Base-by-base conservation (phyloP, 1,140 invertebrate species). In the Pristionchus pacificus region DNA sequence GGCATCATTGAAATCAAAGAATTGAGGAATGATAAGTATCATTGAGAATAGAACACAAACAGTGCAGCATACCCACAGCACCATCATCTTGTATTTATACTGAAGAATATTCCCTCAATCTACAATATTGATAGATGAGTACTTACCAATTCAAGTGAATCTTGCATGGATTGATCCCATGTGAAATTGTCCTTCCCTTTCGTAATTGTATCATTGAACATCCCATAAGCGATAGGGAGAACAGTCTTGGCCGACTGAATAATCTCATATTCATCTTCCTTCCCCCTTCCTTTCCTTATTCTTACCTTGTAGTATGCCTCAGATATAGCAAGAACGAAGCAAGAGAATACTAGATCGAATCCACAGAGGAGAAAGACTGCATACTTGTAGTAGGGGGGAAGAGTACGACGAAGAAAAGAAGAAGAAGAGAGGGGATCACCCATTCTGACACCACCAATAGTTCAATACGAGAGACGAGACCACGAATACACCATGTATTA, bases 321-420 rank as follows among this genome's bases (percentile, higher is more conserved):
- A 13, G 32, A 30, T 13, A 73, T 62, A 0, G 71, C 57, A 27
- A 73, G 61, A 30, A 73, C 49, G 38, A 68, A 63, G 27, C 60
- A 65, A 64, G 60, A 73, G 29, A 68, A 73, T 19, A 73, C 60
- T 24, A 68, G 63, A 31, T 70, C 60, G 33, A 28, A 73, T 61
- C 61, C 60, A 0, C 63, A 32, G n/a, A 73, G 63, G 3, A 73
- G 15, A 29, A 68, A 64, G 1, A 73, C 67, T 3, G 67, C 58
- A 64, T 73, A 73, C 32, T 73, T 73, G 60, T 73, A 73, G 27
- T 73, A 73, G 2, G 71, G 71, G 29, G 71, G 71, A 49, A 73
- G 38, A 6, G 19, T 49, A 49, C 38, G 38, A 49, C 38, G 38
- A 49, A 49, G 6, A 6, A 6, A 49, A 10, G 38, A 49, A 19